These are phyloP conservation scores for Motacilla alba DNA, from an alignment of 2,113 vertebrate species.

Conservation along the genomic window DNA sequence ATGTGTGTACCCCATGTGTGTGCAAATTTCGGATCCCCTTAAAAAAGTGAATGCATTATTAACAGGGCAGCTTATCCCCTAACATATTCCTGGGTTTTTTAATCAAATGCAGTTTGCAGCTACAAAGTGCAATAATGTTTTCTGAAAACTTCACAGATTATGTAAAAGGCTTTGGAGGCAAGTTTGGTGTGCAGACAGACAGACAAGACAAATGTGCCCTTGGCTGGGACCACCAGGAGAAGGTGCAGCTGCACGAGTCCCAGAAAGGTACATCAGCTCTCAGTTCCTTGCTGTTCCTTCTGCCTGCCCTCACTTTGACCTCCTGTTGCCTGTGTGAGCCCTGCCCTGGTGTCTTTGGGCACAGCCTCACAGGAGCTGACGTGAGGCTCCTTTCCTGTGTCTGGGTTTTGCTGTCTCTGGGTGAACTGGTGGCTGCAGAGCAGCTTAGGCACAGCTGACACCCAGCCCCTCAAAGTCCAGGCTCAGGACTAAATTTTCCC, in stretches of 20 bases:
- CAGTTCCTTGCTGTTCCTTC: not conserved
- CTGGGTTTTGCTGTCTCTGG: not conserved
- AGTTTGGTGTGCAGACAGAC: constrained; percentile 97
- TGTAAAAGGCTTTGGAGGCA: constrained; percentile 93
- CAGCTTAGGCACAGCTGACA: not conserved
- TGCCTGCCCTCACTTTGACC: not conserved
- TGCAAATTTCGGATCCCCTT: not conserved
- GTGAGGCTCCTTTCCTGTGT: not conserved
- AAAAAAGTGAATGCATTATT: not conserved
- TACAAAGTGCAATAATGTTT: not conserved
- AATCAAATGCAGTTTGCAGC: not conserved
- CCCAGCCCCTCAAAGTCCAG: not conserved
- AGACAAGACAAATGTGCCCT: constrained; percentile 94
- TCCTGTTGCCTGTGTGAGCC: not conserved
- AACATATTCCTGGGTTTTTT: not conserved
- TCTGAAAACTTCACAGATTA: constrained; percentile 82
- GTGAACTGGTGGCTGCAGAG: not conserved
- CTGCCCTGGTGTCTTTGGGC: not conserved
- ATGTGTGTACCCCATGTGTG: not conserved
- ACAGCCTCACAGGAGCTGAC: not conserved
- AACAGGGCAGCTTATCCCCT: not conserved
- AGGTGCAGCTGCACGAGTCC: constrained; percentile 91
- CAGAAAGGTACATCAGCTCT: constrained; percentile 85
- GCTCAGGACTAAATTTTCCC: not conserved
- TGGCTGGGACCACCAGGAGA: constrained; percentile 99